Conservation (phyloP, 2,888 invertebrate species). For the Caradrina clavipalpis region DNA sequence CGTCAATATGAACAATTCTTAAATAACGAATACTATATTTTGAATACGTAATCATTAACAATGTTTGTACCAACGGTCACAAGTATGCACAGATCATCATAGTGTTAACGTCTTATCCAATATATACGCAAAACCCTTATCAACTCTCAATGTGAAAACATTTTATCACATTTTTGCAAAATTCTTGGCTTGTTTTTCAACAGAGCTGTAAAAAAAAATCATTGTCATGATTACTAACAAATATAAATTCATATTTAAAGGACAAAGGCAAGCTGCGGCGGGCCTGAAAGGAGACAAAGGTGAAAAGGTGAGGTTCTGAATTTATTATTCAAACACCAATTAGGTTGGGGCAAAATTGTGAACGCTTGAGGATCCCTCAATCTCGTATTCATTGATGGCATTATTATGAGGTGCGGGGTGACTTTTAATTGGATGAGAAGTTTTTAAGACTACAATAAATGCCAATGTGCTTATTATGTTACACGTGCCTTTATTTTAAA, state of each 20-base stretch:
- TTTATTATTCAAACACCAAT: conserved; percentile 58
- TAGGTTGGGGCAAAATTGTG: conserved; percentile 48
- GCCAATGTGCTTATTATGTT: background rate
- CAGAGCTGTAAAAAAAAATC: conserved; percentile 33
- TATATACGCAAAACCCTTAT: background rate
- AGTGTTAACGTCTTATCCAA: background rate
- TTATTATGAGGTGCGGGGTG: conserved; percentile 28
- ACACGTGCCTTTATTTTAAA: background rate
- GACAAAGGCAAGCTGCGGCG: conserved; percentile 63
- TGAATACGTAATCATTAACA: background rate
- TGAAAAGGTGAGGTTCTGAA: conserved; percentile 80
- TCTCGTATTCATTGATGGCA: conserved; percentile 47
- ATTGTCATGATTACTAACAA: conserved; percentile 45
- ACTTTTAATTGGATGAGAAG: conserved; percentile 42
- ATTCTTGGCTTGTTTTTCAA: background rate
- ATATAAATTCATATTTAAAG: conserved; percentile 65
- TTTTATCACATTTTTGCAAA: background rate
- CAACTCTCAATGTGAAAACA: background rate
- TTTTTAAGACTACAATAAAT: conserved; percentile 3
- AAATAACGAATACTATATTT: background rate
- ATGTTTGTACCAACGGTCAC: background rate
- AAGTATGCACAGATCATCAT: background rate
- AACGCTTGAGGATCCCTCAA: conserved; percentile 35
- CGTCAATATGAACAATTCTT: background rate
- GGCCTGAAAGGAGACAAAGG: conserved; percentile 82